Conservation (phyloP, 2,888 invertebrate genomes). For the Tetheella fluctuosa region DNA sequence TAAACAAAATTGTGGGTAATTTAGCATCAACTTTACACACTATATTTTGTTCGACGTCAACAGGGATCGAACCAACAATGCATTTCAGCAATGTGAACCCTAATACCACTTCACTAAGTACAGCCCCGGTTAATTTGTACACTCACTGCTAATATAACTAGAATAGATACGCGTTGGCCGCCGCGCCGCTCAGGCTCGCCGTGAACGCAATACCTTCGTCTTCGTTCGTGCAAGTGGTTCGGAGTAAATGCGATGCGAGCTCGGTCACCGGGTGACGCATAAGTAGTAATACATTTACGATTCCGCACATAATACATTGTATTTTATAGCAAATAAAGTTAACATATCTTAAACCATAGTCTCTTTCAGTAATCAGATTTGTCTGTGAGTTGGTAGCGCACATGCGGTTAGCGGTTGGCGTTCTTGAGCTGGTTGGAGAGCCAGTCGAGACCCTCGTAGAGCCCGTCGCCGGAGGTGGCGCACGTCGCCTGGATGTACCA, state of each 20-base stretch:
- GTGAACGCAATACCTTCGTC: constrained; percentile 18
- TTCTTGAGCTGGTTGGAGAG: constrained; percentile 99
- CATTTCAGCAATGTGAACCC: constrained; percentile 55
- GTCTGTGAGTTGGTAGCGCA: constrained; percentile 67
- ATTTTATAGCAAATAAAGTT: constrained; percentile 84
- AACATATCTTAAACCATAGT: constrained; percentile 85
- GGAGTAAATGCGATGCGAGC: constrained; percentile 54
- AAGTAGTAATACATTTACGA: constrained; percentile 76
- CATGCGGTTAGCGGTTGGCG: constrained; percentile 93
- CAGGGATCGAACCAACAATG: constrained; percentile 73
- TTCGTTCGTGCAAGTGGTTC: constrained; percentile 33
- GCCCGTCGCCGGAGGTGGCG: constrained; percentile 99
- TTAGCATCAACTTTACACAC: constrained; percentile 80
- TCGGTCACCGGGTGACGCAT: constrained; percentile 74
- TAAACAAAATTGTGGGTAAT: constrained; percentile 73
- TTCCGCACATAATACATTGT: constrained; percentile 82
- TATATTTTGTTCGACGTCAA: constrained; percentile 80
- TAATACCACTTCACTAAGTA: constrained; percentile 48
- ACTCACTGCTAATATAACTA: constrained; percentile 33
- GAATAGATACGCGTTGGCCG: constrained; percentile 7
- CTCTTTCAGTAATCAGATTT: constrained; percentile 81
- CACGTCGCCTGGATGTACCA: constrained; percentile 99
- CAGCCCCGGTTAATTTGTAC: constrained; percentile 47
- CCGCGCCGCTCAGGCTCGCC: constrained; percentile 14
- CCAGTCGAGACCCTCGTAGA: constrained; percentile 99